These are phyloP conservation scores for Coenonympha glycerion DNA, from an alignment of 2,888 invertebrate species.

Conservation along the genomic window DNA sequence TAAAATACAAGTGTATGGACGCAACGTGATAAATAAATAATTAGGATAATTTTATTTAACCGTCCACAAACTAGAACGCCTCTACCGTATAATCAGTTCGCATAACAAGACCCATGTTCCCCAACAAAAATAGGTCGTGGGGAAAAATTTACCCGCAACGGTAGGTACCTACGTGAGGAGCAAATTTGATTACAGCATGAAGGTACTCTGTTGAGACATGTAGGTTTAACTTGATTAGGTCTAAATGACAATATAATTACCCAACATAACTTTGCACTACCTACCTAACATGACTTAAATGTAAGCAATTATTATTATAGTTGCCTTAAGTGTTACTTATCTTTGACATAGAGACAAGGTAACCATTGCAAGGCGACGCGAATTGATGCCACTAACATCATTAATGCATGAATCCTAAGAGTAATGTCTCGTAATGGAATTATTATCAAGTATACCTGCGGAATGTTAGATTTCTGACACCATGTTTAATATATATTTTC, in stretches of 20 bases:
- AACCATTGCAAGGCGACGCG: not conserved
- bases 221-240: slow-evolving; percentile 31
- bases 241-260: slow-evolving; percentile 21
- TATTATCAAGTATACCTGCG: not conserved
- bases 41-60: not conserved
- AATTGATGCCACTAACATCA: not conserved
- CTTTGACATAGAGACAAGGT: slow-evolving; percentile 1
- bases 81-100: slow-evolving; percentile 6
- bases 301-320: not conserved
- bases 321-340: slow-evolving; percentile 7
- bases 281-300: slow-evolving; percentile 9
- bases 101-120: slow-evolving; percentile 7
- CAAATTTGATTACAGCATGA: slow-evolving; percentile 32
- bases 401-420: not conserved
- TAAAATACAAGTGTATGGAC: no score
- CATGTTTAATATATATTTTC: not conserved
- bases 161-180: slow-evolving; percentile 9
- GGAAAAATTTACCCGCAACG: slow-evolving; percentile 7
- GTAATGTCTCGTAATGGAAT: not conserved
- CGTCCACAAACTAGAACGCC: not conserved
- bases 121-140: slow-evolving; percentile 2
- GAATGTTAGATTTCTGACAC: not conserved
- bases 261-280: slow-evolving; percentile 20
- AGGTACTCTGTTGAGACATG: slow-evolving; percentile 17
- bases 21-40: no score